Evolutionary conservation across 2,113 vertebrate species (phyloP).

Genomic region (Laterallus jamaicensis): DNA sequence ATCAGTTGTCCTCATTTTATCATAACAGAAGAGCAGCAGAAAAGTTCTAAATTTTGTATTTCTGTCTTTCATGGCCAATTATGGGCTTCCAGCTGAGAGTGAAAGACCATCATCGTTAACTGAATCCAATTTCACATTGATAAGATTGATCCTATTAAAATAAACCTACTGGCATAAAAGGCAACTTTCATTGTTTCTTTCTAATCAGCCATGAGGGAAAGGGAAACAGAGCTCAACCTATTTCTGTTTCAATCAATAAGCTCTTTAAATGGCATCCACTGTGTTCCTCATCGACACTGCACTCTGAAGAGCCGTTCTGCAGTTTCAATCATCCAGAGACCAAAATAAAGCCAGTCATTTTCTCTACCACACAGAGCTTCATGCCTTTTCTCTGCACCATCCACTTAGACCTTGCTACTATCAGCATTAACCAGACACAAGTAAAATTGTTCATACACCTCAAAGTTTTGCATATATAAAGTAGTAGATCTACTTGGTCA

Average conservation of each 20-base stretch:
- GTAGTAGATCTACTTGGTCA: neutral
- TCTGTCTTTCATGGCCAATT: neutral
- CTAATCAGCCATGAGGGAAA: neutral
- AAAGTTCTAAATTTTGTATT: neutral
- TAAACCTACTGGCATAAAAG: neutral
- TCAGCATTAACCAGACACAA: neutral
- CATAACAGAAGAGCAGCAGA: neutral
- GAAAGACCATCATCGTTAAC: conserved; percentile 9
- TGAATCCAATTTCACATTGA: conserved; percentile 28
- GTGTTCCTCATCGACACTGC: fast-evolving
- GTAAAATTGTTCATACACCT: neutral
- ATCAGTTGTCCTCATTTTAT: neutral
- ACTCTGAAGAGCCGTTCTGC: neutral
- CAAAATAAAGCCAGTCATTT: neutral
- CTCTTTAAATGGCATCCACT: neutral
- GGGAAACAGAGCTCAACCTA: neutral
- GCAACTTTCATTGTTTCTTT: neutral
- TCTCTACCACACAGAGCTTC: neutral
- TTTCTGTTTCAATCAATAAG: neutral
- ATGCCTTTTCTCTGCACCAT: neutral
- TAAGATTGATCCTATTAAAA: conserved; percentile 51
- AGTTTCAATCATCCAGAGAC: neutral
- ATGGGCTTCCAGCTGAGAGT: neutral
- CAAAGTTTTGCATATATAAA: neutral
- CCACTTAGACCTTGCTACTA: neutral